Base-by-base conservation (phyloP, 2,113 vertebrate species). In the Furnarius figulus region DNA sequence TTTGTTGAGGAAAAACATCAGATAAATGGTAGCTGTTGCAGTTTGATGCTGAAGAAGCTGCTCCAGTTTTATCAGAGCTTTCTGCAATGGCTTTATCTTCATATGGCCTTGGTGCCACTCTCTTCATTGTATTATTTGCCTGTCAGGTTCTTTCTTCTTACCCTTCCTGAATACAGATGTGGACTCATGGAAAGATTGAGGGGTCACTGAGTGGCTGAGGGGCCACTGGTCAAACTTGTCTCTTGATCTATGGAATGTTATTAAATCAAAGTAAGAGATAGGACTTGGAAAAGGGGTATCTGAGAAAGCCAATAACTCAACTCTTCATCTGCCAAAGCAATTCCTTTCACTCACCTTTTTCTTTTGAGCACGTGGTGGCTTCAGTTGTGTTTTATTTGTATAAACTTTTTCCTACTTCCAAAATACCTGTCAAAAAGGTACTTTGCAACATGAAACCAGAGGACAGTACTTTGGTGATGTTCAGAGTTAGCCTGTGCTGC, bases 201-300 rank as follows among this genome's bases (percentile, higher is more conserved):
- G 15, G 39, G 62, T 52, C 39, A 19, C 46, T 37, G n/a, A 22
- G 13, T 50, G 47, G 47, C 94, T 94, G 90, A 94, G 92, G 84
- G 84, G 8, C 17, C 49, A 37, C 52, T 30, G 40, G 6, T 39
- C 52, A 58, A 76, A 91, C 82, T 96, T 89, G 63, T 83, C 78
- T 94, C 68, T 97, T 94, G 83, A 62, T 71, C 93, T 87, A 22
- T 73, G 87, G 87, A 86, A 90, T 92, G 80, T 92, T 93, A 96
- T 50, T 94, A 87, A 96, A 93, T 92, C 81, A 87, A 59, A 97
- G 40, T 27, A 58, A 94, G 94, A 93, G 92, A 78, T 42, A 93
- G 75, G 91, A 72, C 87, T 79, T 92, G 90, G 87, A 59, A 92
- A 93, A 66, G 67, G 84, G 71, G 49, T 83, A 81, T 12, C 91